Conservation (phyloP, 2,797 vertebrate genomes). For the Calcarius lapponicus region DNA sequence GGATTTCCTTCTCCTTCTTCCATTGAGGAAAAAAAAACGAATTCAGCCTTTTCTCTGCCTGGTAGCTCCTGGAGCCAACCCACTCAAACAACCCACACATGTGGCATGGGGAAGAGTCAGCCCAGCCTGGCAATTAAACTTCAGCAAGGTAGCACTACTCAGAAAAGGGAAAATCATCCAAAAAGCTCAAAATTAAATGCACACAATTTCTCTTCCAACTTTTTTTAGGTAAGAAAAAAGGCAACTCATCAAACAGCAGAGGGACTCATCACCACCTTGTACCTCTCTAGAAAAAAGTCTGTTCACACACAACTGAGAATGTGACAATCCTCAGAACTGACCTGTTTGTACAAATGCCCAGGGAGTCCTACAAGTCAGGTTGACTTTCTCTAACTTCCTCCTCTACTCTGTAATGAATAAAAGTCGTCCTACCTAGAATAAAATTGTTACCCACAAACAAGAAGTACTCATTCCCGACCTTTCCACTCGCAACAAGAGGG, state of each 20-base stretch:
- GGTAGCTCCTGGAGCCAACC: not conserved
- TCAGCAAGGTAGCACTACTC: not conserved
- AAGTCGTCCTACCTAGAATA: not conserved
- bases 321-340: not conserved
- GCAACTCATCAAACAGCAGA: not conserved
- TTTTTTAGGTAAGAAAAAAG: not conserved
- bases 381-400: not conserved
- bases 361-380: not conserved
- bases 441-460: not conserved
- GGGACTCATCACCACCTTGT: not conserved
- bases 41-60: not conserved
- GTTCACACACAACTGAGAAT: not conserved
- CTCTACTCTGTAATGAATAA: not conserved
- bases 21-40: not conserved
- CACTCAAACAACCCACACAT: not conserved
- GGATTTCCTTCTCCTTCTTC: constrained; percentile 26
- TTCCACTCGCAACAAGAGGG: not conserved
- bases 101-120: not conserved
- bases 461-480: not conserved
- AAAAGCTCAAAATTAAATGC: not conserved
- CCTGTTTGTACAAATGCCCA: not conserved
- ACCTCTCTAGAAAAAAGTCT: not conserved
- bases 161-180: not conserved
- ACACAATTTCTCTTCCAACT: not conserved
- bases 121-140: not conserved